Evolutionary conservation across 2,888 invertebrate species (phyloP), one percentile per base, ranked within the genome.

Genomic region (Watsonalla cultraria): DNA sequence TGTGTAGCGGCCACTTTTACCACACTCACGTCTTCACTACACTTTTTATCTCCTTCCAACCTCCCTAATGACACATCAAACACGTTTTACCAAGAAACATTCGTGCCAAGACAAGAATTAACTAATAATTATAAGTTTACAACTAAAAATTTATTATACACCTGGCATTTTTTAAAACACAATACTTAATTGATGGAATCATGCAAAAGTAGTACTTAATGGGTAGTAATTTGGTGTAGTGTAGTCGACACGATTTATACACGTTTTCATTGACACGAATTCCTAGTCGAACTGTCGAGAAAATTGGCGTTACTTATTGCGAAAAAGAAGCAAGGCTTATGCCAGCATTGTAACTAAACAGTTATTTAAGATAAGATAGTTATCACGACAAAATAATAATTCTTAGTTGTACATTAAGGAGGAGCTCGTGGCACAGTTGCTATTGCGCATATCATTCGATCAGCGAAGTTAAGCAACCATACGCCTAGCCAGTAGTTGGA

Each of bases 251-350:
- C 47, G 55, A n/a, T 66, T 61, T 59, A 57, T 55, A 46, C 39
- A 66, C 64, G 66, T 49, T 49, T 13, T 37, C 56, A 64, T 57
- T 67, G 69, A 67, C 76, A 75, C 69, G 62, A 70, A 66, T 76
- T 64, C 54, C 48, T 51, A 53, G 60, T 60, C 74, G 76, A 74
- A 74, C 73, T 61, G 62, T 52, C 63, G 55, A 64, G 62, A 58
- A 75, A 76, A 75, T 74, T 56, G 55, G 64, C 37, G 59, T 54
- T 54, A 70, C 64, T 65, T 54, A 70, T 64, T 65, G 65, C 68
- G 72, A 67, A 66, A 69, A 74, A 39, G 13, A 55, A 60, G 52
- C 61, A 51, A 39, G 57, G 57, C 64, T 0, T 11, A 11, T 42
- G 5, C 42, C 11, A 42, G 42, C 2, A 11, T 11, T 42, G 8